Conservation (phyloP, 2,797 vertebrate species). For the Arrhamphus sclerolepis region DNA sequence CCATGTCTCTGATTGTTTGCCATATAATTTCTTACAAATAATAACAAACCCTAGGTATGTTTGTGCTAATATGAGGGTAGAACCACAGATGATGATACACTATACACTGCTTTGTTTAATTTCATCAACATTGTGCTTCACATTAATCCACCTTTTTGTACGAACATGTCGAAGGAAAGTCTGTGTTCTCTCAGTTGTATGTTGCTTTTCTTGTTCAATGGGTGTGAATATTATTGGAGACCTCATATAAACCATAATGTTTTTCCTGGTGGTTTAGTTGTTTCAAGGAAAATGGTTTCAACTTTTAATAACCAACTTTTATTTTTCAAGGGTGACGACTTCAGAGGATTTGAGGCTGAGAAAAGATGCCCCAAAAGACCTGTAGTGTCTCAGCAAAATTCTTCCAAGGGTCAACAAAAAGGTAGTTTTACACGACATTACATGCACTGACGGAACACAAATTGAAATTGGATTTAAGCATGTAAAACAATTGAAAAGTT, state of each 20-base stretch:
- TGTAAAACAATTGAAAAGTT: not conserved
- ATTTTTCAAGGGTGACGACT: conserved; percentile 84
- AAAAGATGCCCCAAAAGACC: conserved; percentile 79
- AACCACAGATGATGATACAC: too few species aligned
- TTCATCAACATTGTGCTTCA: not conserved
- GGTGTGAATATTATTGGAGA: not conserved
- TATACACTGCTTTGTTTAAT: not conserved
- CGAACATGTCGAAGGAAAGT: conserved; percentile 1
- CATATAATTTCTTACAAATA: too few species aligned
- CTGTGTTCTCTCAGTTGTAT: not conserved
- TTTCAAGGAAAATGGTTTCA: not conserved
- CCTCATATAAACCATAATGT: not conserved
- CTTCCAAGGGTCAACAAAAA: conserved; percentile 81
- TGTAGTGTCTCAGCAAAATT: conserved; percentile 78
- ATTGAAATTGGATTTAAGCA: not conserved
- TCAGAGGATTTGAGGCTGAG: conserved; percentile 88
- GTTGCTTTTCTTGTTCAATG: not conserved
- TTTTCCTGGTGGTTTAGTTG: conserved; percentile 12
- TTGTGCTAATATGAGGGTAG: too few species aligned
- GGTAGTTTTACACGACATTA: not conserved
- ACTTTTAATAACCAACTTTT: conserved; percentile 44
- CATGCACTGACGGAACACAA: not conserved
- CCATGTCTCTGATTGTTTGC: too few species aligned
- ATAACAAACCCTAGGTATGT: too few species aligned
- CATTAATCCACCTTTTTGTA: not conserved